Percentiles rank a stretch among this genome's conserved stretches.
These are phyloP conservation scores for Rambutsinella grinnellia DNA, from an alignment of 2,888 invertebrate species.

Conservation along the genomic window DNA sequence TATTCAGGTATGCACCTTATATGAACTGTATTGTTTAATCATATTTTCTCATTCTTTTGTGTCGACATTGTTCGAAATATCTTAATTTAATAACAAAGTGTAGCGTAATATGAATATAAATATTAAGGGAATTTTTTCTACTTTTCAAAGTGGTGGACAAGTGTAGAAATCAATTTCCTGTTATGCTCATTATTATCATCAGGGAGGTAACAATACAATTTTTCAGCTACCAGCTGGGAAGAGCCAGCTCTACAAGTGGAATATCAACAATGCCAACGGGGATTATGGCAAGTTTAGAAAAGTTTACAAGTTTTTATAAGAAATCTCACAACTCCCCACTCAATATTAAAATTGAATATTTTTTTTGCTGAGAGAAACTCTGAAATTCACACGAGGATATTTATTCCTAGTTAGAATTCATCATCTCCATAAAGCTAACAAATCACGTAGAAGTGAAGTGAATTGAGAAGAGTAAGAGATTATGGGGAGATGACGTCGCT, in stretches of 20 bases:
- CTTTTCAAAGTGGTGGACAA: slow-evolving; percentile 18
- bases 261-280: too few species aligned
- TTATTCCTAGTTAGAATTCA: background rate
- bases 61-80: slow-evolving; percentile 34
- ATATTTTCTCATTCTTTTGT: slow-evolving; percentile 3
- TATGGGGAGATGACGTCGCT: slow-evolving; percentile 1
- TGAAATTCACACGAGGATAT: background rate
- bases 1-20: background rate
- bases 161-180: slow-evolving; percentile 49
- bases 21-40: background rate
- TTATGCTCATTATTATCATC: slow-evolving; percentile 1
- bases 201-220: background rate
- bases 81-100: slow-evolving; percentile 39
- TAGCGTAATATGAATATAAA: background rate
- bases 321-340: too few species aligned
- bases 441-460: background rate
- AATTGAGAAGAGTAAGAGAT: background rate
- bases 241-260: background rate
- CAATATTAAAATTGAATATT: background rate
- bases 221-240: background rate
- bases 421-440: background rate
- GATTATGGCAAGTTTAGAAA: too few species aligned
- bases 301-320: too few species aligned
- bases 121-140: background rate
- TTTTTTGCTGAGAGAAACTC: background rate